Conservation (phyloP, 2,113 vertebrate species). For the Neogale vison region DNA sequence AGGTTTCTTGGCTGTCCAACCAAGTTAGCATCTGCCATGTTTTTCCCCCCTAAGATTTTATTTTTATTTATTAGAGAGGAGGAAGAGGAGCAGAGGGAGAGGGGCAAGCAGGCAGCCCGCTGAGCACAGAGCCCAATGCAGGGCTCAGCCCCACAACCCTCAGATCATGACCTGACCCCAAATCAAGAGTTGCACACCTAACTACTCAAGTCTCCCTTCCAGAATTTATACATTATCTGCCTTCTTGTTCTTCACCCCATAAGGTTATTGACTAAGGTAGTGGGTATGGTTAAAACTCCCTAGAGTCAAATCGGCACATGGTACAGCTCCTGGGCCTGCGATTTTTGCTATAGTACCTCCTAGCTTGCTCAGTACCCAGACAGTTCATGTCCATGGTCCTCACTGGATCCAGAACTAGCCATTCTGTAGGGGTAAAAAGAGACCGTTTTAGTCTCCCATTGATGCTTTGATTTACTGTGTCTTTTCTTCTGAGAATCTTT, state of each 20-base stretch:
- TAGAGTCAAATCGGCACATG: neutral
- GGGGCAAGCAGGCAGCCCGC: neutral
- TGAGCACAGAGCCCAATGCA: neutral
- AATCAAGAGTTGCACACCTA: neutral
- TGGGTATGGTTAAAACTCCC: neutral
- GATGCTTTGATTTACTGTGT: neutral
- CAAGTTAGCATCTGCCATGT: neutral
- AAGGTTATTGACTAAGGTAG: neutral
- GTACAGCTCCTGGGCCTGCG: neutral
- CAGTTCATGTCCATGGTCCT: neutral
- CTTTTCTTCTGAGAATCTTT: neutral
- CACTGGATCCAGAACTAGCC: rapidly evolving
- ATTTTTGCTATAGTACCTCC: neutral
- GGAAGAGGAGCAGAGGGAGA: neutral
- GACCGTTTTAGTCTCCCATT: neutral
- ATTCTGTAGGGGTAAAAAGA: neutral
- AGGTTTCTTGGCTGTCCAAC: neutral
- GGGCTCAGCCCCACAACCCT: neutral
- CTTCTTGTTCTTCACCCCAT: neutral
- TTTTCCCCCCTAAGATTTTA: neutral
- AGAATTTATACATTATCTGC: neutral
- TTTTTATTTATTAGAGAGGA: neutral
- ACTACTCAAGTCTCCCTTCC: neutral
- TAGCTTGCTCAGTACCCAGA: neutral
- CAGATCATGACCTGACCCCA: neutral